Evolutionary conservation across 2,797 vertebrate genomes (phyloP), one percentile per base, ranked within the genome.

Genomic region (Coreius guichenoti): DNA sequence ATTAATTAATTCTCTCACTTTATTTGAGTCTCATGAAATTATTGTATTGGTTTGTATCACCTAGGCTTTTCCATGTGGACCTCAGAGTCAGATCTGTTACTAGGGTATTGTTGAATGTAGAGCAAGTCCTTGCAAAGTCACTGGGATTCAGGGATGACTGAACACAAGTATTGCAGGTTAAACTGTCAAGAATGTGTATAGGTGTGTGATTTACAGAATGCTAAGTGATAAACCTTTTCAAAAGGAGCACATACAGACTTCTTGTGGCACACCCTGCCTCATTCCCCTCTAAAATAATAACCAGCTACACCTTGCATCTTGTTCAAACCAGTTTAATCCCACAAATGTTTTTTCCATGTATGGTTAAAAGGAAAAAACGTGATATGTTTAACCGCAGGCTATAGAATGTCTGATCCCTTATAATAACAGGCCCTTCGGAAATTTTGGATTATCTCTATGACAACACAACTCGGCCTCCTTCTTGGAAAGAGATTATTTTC

Each of bases 301-400:
- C 56, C 49, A 72, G 51, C 51, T 81, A 67, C 73, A 68, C 19
- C 43, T 65, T 63, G 51, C 26, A 13, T 84, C 84, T 19, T 74
- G 82, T 65, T 81, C 33, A 76, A 86, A 86, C 77, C 77, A 36
- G 86, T 82, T 67, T 74, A 23, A 73, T 39, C 69, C 5, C 73
- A 81, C 36, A n/a, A 67, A 61, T 26, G 17, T 13, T 29, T 79
- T 82, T 67, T 43, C 56, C 17, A 5, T 26, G 29, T 49, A 70
- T 21, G n/a, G 14, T 26, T n/a, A 49, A 54, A 79, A 33, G 7
- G 26, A 31, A 47, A 36, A 54, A 43, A 33, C 26, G 9, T 17
- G n/a, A 33, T 82, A 47, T 39, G 70, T 3, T 76, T 81, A 31
- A 43, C 86, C 58, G 23, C 16, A 67, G 80, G 83, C 23, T 36